Percentiles rank a stretch among this genome's conserved stretches.
Conservation (phyloP, 2,888 invertebrate species). For the Pollenia angustigena region DNA sequence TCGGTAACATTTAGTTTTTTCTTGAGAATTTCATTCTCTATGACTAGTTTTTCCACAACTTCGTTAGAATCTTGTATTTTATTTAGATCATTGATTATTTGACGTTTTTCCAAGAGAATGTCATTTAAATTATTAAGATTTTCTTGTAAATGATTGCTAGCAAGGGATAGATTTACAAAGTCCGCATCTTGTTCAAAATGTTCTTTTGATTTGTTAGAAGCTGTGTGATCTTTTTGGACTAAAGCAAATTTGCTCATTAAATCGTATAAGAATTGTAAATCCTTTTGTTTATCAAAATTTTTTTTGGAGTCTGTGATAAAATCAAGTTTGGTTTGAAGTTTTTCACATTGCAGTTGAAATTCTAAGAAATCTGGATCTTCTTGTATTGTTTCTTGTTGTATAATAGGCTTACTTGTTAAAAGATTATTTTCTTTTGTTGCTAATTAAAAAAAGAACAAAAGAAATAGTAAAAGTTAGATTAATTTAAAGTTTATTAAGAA, state of each 20-base stretch:
- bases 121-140: slow-evolving; percentile 35
- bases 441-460: neutral
- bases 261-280: neutral
- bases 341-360: slow-evolving; percentile 46
- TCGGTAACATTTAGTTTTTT: slow-evolving; percentile 35
- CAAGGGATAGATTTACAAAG: slow-evolving; percentile 12
- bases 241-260: neutral
- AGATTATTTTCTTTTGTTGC: neutral
- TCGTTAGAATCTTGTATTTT: slow-evolving; percentile 37
- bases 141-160: slow-evolving; percentile 44
- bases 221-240: neutral
- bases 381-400: neutral
- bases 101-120: slow-evolving; percentile 29
- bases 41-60: slow-evolving; percentile 50
- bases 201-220: neutral
- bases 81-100: neutral
- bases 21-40: slow-evolving; percentile 63
- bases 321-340: slow-evolving; percentile 56
- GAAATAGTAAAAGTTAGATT: neutral
- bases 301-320: neutral
- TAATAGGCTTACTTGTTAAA: neutral
- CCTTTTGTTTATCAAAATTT: neutral
- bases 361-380: slow-evolving; percentile 40
- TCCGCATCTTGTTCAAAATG: slow-evolving; percentile 6
- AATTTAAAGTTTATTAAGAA: neutral